Conservation (phyloP, 1,140 invertebrate species). For the Aethina tumida region DNA sequence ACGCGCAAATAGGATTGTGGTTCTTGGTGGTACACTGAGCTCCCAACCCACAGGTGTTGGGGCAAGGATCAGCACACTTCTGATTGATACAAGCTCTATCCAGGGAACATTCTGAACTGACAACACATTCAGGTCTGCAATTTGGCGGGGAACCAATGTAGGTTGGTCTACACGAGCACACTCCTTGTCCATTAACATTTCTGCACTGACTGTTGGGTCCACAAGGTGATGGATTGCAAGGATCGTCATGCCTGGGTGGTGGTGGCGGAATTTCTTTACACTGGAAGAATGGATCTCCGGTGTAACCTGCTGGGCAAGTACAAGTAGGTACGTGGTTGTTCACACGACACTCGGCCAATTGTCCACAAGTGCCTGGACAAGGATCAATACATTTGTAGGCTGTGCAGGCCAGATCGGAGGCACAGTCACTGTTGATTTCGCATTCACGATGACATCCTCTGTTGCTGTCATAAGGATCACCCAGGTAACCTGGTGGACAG, state of each 20-base stretch:
- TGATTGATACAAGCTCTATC: slow-evolving; percentile 52
- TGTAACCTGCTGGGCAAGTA: slow-evolving; percentile 58
- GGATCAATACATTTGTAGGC: slow-evolving; percentile 68
- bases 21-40: slow-evolving; percentile 48
- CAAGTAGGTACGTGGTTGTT: slow-evolving; percentile 67
- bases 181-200: slow-evolving; percentile 42
- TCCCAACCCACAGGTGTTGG: slow-evolving; percentile 50
- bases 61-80: slow-evolving; percentile 54
- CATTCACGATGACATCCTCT: slow-evolving; percentile 66
- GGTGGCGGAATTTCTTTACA: slow-evolving; percentile 47
- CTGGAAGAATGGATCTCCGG: slow-evolving; percentile 70
- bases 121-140: slow-evolving; percentile 52
- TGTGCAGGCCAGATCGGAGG: slow-evolving; percentile 55
- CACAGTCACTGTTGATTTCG: slow-evolving; percentile 64
- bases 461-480: slow-evolving; percentile 58
- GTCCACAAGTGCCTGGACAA: slow-evolving; percentile 63
- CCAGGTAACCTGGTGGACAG: slow-evolving; percentile 62
- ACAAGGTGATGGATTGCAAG: slow-evolving; percentile 53
- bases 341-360: slow-evolving; percentile 61
- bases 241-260: slow-evolving; percentile 35
- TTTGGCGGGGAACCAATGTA: slow-evolving; percentile 49
- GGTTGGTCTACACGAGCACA: slow-evolving; percentile 53
- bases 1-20: slow-evolving; percentile 58
- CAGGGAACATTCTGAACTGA: slow-evolving; percentile 50
- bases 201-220: slow-evolving; percentile 57